Evolutionary conservation across 2,797 vertebrate genomes (phyloP), one percentile per base, ranked within the genome.

Genomic region (Sternotherus odoratus): DNA sequence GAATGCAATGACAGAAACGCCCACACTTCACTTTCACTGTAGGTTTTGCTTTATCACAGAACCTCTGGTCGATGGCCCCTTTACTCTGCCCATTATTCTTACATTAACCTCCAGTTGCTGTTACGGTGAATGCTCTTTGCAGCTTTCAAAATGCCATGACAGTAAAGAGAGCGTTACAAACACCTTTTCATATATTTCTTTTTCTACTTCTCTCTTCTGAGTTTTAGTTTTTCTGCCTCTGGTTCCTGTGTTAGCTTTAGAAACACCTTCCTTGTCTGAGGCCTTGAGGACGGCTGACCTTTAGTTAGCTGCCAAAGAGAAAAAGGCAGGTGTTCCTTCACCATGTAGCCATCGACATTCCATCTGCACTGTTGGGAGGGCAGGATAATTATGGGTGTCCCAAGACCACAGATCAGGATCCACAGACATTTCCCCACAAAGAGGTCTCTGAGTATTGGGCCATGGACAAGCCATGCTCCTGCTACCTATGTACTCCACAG

Each of bases 1-100:
- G 2, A 95, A 81, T 26, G 2, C 2, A 49, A 15, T 53, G 43
- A 75, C 43, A 63, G 51, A 51, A 80, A 85, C 57, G 88, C 63
- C 36, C 82, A 77, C 28, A 63, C 21, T 87, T 86, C 8, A 48
- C 77, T 66, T 91, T 5, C 6, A 78, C 93, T 93, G 77, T 83
- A 16, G 43, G 87, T 88, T 48, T 88, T 51, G 46, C 3, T 0
- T 33, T 88, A 24, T 85, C 86, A 36, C 50, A 92, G 2, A 28
- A 24, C 77, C n/a, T 54, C 36, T 95, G 23, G 16, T 10, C 2
- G 79, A 60, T 46, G 11, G 84, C 10, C 4, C 33, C 60, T 63
- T 63, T 43, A 54, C 12, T 69, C 3, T 5, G 39, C 21, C 11
- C 12, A 79, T 48, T 79, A 43, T 9, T 54, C 86, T 78, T 51